A percentile compares a stretch with the other conserved stretches of the same genome.
Evolutionary conservation across 92 coral and sea anemone species (phyloP).

Genomic region (Muricea muricata): DNA sequence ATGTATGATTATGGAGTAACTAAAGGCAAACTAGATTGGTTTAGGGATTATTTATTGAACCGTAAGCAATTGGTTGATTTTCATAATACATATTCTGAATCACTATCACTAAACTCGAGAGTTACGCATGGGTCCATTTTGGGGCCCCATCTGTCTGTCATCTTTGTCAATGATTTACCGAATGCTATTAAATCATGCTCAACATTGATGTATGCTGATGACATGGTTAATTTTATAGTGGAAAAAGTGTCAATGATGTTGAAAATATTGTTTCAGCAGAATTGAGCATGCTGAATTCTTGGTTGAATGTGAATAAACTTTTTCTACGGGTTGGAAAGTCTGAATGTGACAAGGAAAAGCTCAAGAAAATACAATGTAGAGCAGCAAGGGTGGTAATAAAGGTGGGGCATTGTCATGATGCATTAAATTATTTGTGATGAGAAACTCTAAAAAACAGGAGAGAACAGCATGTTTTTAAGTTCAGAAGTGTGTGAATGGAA

Average conservation of each 20-base stretch:
- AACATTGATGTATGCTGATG: slow-evolving; percentile 25
- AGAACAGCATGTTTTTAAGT: slow-evolving; percentile 4
- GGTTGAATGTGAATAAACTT: slow-evolving; percentile 50
- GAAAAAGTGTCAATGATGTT: slow-evolving; percentile 24
- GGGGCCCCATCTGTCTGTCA: slow-evolving; percentile 21
- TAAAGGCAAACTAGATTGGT: not conserved
- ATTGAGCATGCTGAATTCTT: slow-evolving; percentile 34
- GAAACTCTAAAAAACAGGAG: not conserved
- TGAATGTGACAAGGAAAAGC: slow-evolving; percentile 22
- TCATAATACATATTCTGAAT: not conserved
- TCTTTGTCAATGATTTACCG: slow-evolving; percentile 11
- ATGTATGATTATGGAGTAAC: not conserved
- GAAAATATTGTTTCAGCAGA: slow-evolving; percentile 11
- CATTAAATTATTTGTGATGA: slow-evolving; percentile 4
- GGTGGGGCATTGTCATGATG: not conserved
- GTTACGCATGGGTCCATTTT: slow-evolving; percentile 20
- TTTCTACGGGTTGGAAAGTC: slow-evolving; percentile 30
- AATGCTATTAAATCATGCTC: slow-evolving; percentile 14
- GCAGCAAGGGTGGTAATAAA: slow-evolving; percentile 13
- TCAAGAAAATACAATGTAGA: not conserved
- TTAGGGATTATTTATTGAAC: not conserved
- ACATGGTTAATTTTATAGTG: slow-evolving; percentile 34
- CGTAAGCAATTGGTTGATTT: slow-evolving; percentile 5
- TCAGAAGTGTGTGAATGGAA: slow-evolving; percentile 33
- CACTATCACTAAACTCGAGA: not conserved